Evolutionary conservation across 2,888 invertebrate species (phyloP).

Genomic region (Notocelia uddmanniana): DNA sequence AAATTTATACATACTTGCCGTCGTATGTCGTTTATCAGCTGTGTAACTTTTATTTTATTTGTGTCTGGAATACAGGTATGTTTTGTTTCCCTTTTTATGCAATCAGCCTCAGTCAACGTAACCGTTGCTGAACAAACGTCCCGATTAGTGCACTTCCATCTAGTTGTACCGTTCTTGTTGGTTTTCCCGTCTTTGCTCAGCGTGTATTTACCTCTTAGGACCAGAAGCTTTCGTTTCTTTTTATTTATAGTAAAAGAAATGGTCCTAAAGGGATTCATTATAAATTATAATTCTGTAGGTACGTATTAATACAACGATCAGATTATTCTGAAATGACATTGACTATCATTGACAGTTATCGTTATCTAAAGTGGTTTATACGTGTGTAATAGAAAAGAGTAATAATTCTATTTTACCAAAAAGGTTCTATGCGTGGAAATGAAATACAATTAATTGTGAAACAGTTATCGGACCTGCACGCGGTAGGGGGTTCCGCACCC

Average conservation of each 20-base stretch:
- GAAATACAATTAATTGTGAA: conserved; percentile 2
- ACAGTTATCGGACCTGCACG: conserved; percentile 2
- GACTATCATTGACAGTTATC: not conserved
- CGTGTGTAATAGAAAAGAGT: not conserved
- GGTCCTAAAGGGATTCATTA: conserved; percentile 1
- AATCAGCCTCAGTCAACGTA: too few species aligned
- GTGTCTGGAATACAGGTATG: not conserved
- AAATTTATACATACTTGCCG: conserved; percentile 17
- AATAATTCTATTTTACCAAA: not conserved
- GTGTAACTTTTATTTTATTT: conserved; percentile 1
- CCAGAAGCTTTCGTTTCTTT: conserved; percentile 4
- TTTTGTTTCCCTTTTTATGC: not conserved
- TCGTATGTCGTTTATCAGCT: conserved; percentile 6
- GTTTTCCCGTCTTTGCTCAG: conserved; percentile 1
- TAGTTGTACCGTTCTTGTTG: conserved; percentile 7
- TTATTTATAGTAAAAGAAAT: conserved; percentile 4
- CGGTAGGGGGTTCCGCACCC: conserved; percentile 1
- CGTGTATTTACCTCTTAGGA: not conserved
- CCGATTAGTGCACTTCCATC: too few species aligned
- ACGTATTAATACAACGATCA: conserved; percentile 2
- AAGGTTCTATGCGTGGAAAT: not conserved
- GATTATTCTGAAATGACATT: not conserved
- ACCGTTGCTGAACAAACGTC: too few species aligned
- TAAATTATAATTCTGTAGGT: not conserved
- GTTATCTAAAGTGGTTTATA: not conserved